A percentile compares a stretch with the other conserved stretches of the same genome.
Evolutionary conservation across 2,113 vertebrate genomes (phyloP).

Genomic region (Seriola quinqueradiata): DNA sequence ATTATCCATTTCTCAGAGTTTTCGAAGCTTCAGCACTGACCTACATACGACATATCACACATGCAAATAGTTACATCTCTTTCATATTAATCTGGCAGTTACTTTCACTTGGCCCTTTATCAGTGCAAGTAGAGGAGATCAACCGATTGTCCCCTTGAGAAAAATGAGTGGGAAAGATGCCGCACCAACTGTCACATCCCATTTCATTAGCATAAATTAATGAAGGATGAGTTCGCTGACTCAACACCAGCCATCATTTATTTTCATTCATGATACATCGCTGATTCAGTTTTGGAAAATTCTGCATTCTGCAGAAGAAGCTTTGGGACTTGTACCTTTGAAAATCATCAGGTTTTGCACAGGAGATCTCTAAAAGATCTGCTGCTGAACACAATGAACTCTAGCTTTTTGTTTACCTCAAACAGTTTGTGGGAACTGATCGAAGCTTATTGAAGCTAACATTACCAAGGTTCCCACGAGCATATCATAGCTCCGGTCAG

Average conservation of each 20-base stretch:
- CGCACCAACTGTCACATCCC: neutral
- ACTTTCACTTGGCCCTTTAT: neutral
- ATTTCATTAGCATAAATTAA: neutral
- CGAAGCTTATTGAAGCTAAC: neutral
- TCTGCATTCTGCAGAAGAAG: neutral
- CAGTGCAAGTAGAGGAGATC: neutral
- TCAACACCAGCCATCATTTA: neutral
- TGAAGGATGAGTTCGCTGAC: neutral
- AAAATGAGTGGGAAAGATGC: neutral
- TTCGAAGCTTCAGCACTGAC: neutral
- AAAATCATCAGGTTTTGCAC: neutral
- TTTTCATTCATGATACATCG: neutral
- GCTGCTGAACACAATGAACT: neutral
- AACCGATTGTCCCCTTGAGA: neutral
- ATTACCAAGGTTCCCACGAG: neutral
- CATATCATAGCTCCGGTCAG: neutral
- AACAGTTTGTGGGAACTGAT: neutral
- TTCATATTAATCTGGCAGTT: neutral
- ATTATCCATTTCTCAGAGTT: neutral
- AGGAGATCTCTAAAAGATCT: neutral
- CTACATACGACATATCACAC: neutral
- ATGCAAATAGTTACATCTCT: no score
- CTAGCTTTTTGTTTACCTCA: neutral
- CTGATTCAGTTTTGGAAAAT: neutral
- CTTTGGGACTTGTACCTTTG: neutral